Evolutionary conservation across 2,797 vertebrate species (phyloP).

Genomic region (Nannoperca australis): DNA sequence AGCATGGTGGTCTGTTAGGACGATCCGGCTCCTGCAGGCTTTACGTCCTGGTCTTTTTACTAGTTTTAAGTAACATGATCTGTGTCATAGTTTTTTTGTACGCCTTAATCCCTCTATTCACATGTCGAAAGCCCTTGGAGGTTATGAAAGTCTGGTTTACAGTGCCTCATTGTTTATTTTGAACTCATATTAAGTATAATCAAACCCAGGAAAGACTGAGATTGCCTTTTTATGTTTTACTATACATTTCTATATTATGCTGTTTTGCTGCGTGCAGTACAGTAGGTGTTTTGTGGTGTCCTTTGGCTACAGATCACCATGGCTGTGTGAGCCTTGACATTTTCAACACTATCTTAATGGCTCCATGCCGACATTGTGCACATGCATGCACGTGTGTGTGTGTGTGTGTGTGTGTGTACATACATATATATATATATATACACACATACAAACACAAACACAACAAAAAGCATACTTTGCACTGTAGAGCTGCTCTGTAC

Average conservation of each 20-base stretch:
- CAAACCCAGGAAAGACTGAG: conserved; percentile 52
- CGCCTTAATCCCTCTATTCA: conserved; percentile 48
- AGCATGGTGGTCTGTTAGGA: conserved; percentile 54
- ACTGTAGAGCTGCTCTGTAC: not conserved
- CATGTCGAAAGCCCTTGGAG: conserved; percentile 62
- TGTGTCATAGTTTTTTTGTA: conserved; percentile 47
- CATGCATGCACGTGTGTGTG: conserved; percentile 1
- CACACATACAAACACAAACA: not conserved
- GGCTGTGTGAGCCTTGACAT: conserved; percentile 40
- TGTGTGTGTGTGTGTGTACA: no score
- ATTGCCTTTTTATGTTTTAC: conserved; percentile 37
- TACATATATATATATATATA: no score
- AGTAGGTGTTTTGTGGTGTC: conserved; percentile 38
- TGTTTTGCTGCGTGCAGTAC: conserved; percentile 25
- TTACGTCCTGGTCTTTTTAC: conserved; percentile 44
- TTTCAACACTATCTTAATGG: conserved; percentile 65
- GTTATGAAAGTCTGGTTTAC: conserved; percentile 63
- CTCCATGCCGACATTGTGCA: conserved; percentile 44
- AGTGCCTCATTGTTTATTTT: conserved; percentile 62
- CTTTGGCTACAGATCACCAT: conserved; percentile 34
- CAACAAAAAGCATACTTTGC: conserved; percentile 13
- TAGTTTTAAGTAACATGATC: conserved; percentile 62
- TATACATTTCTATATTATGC: conserved; percentile 26
- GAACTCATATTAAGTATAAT: conserved; percentile 66
- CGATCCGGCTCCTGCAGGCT: conserved; percentile 42